Evolutionary conservation across 1,140 invertebrate genomes (phyloP).

Genomic region (Bombus sylvicola): DNA sequence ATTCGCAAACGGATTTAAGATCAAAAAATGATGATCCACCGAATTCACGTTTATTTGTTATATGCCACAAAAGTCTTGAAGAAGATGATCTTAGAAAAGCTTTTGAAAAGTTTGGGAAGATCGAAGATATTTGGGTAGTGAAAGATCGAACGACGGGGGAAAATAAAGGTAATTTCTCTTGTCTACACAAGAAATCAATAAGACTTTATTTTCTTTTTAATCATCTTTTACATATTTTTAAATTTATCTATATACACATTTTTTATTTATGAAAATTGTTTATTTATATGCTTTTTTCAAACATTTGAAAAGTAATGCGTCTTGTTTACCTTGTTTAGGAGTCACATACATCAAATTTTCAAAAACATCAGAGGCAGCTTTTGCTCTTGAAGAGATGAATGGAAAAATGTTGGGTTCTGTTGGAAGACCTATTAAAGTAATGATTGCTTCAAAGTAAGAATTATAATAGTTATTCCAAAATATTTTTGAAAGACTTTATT

Average conservation of each 20-base stretch:
- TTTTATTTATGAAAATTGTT: background rate
- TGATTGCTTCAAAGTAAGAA: constrained; percentile 90
- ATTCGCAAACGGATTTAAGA: constrained; percentile 78
- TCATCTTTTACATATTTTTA: background rate
- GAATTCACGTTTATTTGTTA: constrained; percentile 93
- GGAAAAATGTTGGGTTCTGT: constrained; percentile 89
- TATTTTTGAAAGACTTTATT: background rate
- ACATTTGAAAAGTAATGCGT: background rate
- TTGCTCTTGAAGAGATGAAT: constrained; percentile 93
- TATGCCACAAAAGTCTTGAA: constrained; percentile 91
- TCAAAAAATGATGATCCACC: constrained; percentile 89
- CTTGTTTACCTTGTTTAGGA: constrained; percentile 78
- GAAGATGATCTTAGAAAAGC: constrained; percentile 91
- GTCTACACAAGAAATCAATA: constrained; percentile 39
- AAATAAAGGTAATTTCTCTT: constrained; percentile 88
- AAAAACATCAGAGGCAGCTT: constrained; percentile 93
- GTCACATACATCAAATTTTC: constrained; percentile 92
- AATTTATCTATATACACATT: background rate
- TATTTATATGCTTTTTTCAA: background rate
- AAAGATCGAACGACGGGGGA: constrained; percentile 93
- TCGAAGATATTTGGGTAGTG: constrained; percentile 95
- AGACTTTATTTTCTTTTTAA: constrained; percentile 8
- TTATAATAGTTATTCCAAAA: constrained; percentile 8
- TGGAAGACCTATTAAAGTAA: constrained; percentile 93
- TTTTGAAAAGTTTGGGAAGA: constrained; percentile 92